Conservation (phyloP, 2,797 vertebrate genomes). For the Chiloscyllium punctatum region DNA sequence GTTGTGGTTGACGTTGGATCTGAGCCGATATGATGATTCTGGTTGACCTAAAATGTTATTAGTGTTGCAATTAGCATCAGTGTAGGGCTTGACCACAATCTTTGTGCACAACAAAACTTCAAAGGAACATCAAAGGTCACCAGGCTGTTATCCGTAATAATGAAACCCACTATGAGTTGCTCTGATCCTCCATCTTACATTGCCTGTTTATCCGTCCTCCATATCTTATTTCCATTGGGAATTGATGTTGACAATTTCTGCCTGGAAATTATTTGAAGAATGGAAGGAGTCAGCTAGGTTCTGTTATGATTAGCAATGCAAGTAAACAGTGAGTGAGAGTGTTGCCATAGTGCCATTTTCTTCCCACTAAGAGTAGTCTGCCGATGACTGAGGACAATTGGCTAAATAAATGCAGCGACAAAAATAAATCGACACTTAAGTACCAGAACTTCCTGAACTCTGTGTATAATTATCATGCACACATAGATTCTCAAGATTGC, state of each 20-base stretch:
- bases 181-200: not conserved
- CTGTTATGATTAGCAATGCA: not conserved
- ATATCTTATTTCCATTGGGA: not conserved
- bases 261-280: constrained; percentile 33
- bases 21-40: constrained; percentile 56
- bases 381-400: not conserved
- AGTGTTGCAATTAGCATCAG: not conserved
- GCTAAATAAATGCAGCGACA: not conserved
- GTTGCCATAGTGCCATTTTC: not conserved
- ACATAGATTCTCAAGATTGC: not conserved
- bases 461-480: not conserved
- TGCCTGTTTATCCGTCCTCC: constrained; percentile 12
- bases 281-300: not conserved
- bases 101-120: not conserved
- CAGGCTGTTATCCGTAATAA: not conserved
- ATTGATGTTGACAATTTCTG: constrained; percentile 21
- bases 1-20: constrained; percentile 42
- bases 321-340: not conserved
- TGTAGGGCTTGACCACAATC: constrained; percentile 8
- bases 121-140: constrained; percentile 33
- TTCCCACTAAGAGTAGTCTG: not conserved
- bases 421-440: not conserved
- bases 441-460: not conserved
- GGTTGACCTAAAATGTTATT: constrained; percentile 51
- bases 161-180: constrained; percentile 20